Evolutionary conservation across 2,113 vertebrate genomes (phyloP).

Genomic region (Aptenodytes forsteri): DNA sequence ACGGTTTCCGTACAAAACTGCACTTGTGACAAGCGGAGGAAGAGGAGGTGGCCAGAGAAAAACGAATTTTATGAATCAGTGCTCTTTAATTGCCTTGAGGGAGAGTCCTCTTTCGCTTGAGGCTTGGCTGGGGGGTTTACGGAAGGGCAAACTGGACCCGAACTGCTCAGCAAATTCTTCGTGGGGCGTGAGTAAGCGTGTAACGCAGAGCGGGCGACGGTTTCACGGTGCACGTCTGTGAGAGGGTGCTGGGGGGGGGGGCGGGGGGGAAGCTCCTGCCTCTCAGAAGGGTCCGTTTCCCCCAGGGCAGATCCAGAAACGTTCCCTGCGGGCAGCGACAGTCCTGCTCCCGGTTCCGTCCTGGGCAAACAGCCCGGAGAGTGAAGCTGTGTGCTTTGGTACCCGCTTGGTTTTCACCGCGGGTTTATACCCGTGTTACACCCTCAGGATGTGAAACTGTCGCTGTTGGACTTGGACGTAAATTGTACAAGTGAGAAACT

Average conservation of each 20-base stretch:
- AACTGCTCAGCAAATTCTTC: background rate
- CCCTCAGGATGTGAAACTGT: background rate
- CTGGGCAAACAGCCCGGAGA: too few relatives aligned
- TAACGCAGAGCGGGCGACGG: fast-evolving
- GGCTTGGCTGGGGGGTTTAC: background rate
- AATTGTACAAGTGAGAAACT: background rate
- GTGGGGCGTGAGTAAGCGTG: fast-evolving
- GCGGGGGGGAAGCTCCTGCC: background rate
- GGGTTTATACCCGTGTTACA: background rate
- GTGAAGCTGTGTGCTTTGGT: background rate
- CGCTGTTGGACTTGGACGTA: background rate
- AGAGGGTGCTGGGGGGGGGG: background rate
- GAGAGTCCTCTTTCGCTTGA: background rate
- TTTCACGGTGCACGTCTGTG: fast-evolving
- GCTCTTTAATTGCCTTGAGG: background rate
- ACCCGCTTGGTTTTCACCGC: background rate
- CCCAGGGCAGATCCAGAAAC: background rate
- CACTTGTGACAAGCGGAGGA: background rate
- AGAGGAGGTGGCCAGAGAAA: background rate
- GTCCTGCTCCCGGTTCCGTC: background rate
- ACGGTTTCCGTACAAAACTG: background rate
- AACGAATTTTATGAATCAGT: background rate
- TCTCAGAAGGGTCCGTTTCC: fast-evolving
- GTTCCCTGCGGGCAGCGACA: fast-evolving
- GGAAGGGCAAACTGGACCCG: background rate